Evolutionary conservation across 2,888 invertebrate genomes (phyloP), one percentile per base, ranked within the genome.

Genomic region (Stratiomys singularior): DNA sequence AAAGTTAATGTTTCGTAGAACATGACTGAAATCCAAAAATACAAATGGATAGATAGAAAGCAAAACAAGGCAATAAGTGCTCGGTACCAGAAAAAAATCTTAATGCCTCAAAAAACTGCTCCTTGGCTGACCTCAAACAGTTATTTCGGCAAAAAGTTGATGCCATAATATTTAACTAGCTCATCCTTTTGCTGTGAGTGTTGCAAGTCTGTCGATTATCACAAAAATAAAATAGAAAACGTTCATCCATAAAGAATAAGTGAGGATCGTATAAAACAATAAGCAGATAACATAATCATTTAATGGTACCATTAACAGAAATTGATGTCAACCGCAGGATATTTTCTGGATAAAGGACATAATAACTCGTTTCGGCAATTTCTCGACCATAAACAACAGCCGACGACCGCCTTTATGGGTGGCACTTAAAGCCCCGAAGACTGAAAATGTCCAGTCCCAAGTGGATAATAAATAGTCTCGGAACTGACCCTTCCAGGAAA

Each of bases 241-340:
- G 46, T 25, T n/a, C 47, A 47, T 69, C 69, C 47, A 69, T 69
- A 69, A 47, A 69, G 23, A 46, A 69, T 69, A 69, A 69, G 47
- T 27, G 69, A 27, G 21, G 69, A 69, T 69, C 46, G 27, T 69
- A 69, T 69, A 69, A 69, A 69, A 69, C 69, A 69, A 69, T 69
- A 69, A 69, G 69, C 69, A 69, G 69, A 69, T 69, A 69, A 69
- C 69, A 69, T 69, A 69, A 69, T 69, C 46, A 69, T 46, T 69
- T 69, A 47, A 69, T 69, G 69, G 69, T 46, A 47, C 69, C 69
- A 46, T 69, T 69, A 69, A 69, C 30, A 15, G 47, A 44, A 69
- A 69, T 69, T 69, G 69, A 69, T 69, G 69, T 69, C 69, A 69
- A 69, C 69, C 69, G 47, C 69, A 69, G 69, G 69, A 69, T 47